Conservation (phyloP, 1,140 invertebrate species). For the Drosophila prosaltans region DNA sequence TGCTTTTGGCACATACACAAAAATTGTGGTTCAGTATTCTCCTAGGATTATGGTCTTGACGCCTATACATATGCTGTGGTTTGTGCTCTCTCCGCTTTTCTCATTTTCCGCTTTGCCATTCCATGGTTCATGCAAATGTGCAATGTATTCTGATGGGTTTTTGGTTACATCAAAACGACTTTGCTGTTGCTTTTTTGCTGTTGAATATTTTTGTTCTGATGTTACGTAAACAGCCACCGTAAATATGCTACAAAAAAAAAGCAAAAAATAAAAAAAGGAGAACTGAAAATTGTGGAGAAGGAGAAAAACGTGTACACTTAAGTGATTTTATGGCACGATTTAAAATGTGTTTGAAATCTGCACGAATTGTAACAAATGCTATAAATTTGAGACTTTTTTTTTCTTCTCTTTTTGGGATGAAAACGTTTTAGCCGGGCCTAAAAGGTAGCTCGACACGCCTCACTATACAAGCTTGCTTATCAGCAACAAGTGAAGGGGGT, state of each 20-base stretch:
- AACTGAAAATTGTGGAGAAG: constrained; percentile 2
- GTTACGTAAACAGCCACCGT: constrained; percentile 43
- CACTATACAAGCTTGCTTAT: constrained; percentile 42
- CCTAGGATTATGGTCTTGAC: constrained; percentile 38
- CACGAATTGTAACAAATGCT: constrained; percentile 45
- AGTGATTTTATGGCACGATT: constrained; percentile 74
- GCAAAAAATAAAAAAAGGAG: background rate
- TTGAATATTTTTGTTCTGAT: constrained; percentile 27
- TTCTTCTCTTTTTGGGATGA: constrained; percentile 11
- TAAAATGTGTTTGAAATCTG: constrained; percentile 72
- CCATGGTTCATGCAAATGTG: constrained; percentile 48
- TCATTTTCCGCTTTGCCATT: background rate
- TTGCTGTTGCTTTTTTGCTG: constrained; percentile 30
- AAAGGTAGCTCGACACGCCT: constrained; percentile 22
- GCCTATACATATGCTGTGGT: constrained; percentile 41
- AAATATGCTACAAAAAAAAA: constrained; percentile 55
- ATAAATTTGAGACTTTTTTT: constrained; percentile 42
- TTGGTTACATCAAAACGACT: constrained; percentile 25
- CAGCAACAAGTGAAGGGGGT: constrained; percentile 62
- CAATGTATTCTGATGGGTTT: constrained; percentile 41
- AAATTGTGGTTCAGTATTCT: constrained; percentile 37
- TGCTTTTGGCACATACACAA: background rate
- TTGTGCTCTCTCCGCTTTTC: background rate
- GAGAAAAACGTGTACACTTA: constrained; percentile 58
- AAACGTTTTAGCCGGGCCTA: constrained; percentile 21